Base-by-base conservation (phyloP, 1,140 invertebrate species). In the Zophobas morio region DNA sequence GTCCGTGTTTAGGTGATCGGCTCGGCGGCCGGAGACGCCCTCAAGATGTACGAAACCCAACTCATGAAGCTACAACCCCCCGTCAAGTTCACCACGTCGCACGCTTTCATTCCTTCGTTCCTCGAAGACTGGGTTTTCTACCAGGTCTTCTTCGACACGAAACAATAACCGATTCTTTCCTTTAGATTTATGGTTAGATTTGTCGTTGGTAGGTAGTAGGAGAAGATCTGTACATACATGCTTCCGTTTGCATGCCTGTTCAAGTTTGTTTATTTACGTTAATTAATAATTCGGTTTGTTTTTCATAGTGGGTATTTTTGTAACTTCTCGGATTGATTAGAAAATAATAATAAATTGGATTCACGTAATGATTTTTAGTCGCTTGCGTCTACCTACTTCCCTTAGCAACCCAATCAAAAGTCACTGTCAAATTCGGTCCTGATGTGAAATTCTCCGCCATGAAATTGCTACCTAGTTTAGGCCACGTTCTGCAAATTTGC, bases 71-170 rank as follows among this genome's bases (percentile, higher is more conserved):
- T 96, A 2, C 88, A 91, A 46, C 90, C 91, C 2, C 90, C 92
- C 20, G 93, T 96, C 0, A 90, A 90, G 20, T 96, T 93, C 85
- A 91, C 90, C 8, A 93, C 91, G 80, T 91, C 91, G 74, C 90
- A 90, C 80, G 93, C 94, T 3, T 96, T 95, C 87, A 92, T 97
- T 39, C 96, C 96, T 2, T 96, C 95, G 1, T 97, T 97, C 86
- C 91, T 96, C 84, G 96, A 97, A 89, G 93, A 95, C 84, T 97
- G 95, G 95, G 90, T 95, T 56, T 96, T 97, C 87, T 96, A 96
- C 87, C 94, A 96, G 88, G 92, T 95, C 70, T 82, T 81, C 80
- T 83, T 83, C 33, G 72, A 74, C 46, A 57, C 57, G 74, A 76
- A 77, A 74, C 79, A 71, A 83, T 80, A 81, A 83, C 82, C 37